These are phyloP conservation scores for Paedocypris sp. DNA, from an alignment of 2,113 vertebrate species.

Conservation along the genomic window DNA sequence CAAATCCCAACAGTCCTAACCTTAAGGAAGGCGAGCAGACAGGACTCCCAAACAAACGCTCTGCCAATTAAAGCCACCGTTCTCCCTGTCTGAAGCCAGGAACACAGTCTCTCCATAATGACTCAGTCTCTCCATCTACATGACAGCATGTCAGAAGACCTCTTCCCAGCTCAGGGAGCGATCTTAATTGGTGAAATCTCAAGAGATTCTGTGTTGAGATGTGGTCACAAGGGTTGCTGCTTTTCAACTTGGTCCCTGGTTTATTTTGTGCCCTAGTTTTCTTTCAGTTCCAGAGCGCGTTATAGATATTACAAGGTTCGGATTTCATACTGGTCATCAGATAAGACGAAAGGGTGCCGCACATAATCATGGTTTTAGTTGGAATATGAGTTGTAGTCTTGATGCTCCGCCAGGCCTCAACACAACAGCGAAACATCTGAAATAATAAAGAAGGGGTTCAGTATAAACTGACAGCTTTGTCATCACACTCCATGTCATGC, in stretches of 20 bases:
- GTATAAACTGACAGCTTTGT: not conserved
- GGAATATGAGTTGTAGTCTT: not conserved
- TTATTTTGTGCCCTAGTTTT: constrained; percentile 37
- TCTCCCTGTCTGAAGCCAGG: constrained; percentile 31
- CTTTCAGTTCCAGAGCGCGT: constrained; percentile 9
- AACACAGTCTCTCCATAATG: constrained; percentile 28
- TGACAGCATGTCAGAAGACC: constrained; percentile 41
- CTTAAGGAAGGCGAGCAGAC: constrained; percentile 32
- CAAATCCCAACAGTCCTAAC: constrained; percentile 40
- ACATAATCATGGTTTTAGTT: not conserved
- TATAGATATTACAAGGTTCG: constrained; percentile 7
- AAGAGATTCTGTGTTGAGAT: constrained; percentile 26
- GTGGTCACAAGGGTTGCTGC: constrained; percentile 21
- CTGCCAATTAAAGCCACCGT: constrained; percentile 39
- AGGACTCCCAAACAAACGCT: constrained; percentile 37
- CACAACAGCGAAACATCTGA: not conserved
- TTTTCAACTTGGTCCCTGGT: constrained; percentile 33
- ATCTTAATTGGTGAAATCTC: constrained; percentile 42
- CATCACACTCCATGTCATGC: not conserved
- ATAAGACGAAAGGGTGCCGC: not conserved
- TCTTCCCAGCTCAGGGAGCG: constrained; percentile 31
- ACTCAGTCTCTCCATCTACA: constrained; percentile 40
- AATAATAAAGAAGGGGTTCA: not conserved
- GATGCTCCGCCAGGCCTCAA: not conserved
- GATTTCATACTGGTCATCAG: constrained; percentile 3